Evolutionary conservation across 2,888 invertebrate genomes (phyloP).

Genomic region (Sialis lutaria): DNA sequence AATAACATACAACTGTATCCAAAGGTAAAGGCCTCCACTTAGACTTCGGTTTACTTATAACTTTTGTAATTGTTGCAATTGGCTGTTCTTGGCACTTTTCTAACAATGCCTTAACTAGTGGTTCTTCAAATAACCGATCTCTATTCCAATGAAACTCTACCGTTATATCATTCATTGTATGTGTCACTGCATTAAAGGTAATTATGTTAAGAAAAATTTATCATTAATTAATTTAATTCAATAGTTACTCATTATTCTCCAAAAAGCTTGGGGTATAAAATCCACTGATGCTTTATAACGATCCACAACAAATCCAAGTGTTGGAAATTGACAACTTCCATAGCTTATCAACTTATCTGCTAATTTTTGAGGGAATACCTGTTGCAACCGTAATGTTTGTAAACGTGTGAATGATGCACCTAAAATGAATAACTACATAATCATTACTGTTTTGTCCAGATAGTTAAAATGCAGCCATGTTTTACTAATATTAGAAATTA

Average conservation of each 20-base stretch:
- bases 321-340: constrained; percentile 98
- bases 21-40: constrained; percentile 93
- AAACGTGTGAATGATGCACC: constrained; percentile 96
- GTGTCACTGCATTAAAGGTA: constrained; percentile 40
- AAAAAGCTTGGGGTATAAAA: constrained; percentile 87
- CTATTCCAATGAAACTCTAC: constrained; percentile 84
- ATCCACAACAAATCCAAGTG: constrained; percentile 99
- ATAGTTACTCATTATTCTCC: constrained; percentile 71
- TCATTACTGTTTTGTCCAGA: too few species aligned
- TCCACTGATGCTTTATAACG: constrained; percentile 80
- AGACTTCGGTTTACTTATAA: constrained; percentile 74
- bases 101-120: constrained; percentile 62
- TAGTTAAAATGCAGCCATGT: too few species aligned
- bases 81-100: constrained; percentile 65
- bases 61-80: constrained; percentile 52
- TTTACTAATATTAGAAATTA: too few species aligned
- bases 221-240: not conserved
- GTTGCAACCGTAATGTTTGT: constrained; percentile 80
- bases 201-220: not conserved
- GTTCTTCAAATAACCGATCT: constrained; percentile 71
- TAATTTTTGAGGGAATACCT: constrained; percentile 56
- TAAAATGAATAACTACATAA: constrained; percentile 16
- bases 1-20: constrained; percentile 88
- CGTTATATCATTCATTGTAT: constrained; percentile 53
- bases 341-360: constrained; percentile 81